A percentile compares a stretch with the other conserved stretches of the same genome.
Conservation (phyloP, 2,888 invertebrate genomes). For the Torymus auratus region DNA sequence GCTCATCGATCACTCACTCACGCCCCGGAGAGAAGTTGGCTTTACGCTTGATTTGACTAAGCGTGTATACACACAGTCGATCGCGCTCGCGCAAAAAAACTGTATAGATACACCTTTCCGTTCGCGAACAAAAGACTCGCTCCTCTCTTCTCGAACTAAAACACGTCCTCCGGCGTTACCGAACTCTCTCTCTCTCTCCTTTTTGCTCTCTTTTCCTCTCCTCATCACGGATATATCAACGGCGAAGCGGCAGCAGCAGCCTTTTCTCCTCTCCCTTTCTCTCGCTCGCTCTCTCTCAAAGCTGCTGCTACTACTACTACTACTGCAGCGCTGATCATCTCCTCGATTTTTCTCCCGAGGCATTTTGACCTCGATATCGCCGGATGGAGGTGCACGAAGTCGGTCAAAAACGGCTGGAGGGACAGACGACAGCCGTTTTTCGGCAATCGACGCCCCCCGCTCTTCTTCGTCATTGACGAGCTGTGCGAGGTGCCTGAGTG, state of each 20-base stretch:
- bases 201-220: no score
- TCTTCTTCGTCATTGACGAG: constrained; percentile 10
- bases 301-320: neutral
- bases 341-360: constrained; percentile 41
- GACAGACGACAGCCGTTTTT: no score
- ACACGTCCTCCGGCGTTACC: neutral
- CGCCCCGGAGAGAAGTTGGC: no score
- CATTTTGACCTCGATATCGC: constrained; percentile 50
- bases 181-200: neutral
- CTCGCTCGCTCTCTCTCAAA: neutral
- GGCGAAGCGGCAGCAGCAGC: neutral
- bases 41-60: no score
- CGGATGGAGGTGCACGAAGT: constrained; percentile 13
- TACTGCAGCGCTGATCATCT: constrained; percentile 37
- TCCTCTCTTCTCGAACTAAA: neutral
- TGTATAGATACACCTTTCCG: no score
- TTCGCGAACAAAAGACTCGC: no score
- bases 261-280: constrained; percentile 4
- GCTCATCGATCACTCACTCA: no score
- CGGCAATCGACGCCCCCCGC: neutral
- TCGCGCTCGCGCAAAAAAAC: no score
- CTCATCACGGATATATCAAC: constrained; percentile 32
- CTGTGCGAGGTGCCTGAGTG: neutral
- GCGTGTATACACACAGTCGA: no score
- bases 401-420: constrained; percentile 39